Evolutionary conservation across 2,113 vertebrate species (phyloP).

Genomic region (Gymnocephalus cernua): DNA sequence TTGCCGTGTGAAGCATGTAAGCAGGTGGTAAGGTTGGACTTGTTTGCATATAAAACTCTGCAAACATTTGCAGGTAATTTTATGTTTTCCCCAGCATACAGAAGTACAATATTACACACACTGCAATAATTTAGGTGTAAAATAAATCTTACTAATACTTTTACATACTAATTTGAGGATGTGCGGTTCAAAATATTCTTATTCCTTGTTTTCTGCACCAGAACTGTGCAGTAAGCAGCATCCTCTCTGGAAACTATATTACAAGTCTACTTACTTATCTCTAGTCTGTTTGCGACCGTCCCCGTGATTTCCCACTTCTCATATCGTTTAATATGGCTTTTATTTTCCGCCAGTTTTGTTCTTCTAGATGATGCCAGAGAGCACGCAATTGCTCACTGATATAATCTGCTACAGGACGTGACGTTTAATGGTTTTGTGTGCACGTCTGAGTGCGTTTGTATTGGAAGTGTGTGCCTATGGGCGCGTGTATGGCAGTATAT

Average conservation of each 20-base stretch:
- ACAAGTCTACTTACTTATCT: conserved; percentile 40
- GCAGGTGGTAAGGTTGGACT: conserved; percentile 45
- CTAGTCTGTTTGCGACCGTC: conserved; percentile 17
- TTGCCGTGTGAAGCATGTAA: conserved; percentile 24
- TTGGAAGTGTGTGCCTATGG: conserved; percentile 15
- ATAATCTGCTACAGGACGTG: conserved; percentile 67
- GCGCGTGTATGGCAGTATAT: conserved; percentile 38
- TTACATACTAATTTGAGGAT: neutral
- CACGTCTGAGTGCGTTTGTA: conserved; percentile 48
- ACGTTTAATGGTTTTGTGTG: conserved; percentile 63
- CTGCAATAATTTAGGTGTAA: conserved; percentile 12
- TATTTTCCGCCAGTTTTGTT: conserved; percentile 62
- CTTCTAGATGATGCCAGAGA: conserved; percentile 54
- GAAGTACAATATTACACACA: neutral
- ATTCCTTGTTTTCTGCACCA: neutral
- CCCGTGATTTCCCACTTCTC: conserved; percentile 52
- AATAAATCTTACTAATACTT: neutral
- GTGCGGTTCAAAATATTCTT: neutral
- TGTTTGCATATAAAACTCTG: conserved; percentile 22
- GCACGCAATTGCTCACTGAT: conserved; percentile 71
- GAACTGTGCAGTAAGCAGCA: conserved; percentile 5
- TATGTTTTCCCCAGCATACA: neutral
- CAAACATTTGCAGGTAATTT: neutral
- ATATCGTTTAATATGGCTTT: conserved; percentile 62
- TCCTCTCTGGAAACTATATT: conserved; percentile 17